Percentiles rank a stretch among this genome's conserved stretches.
Conservation (phyloP, 1,140 invertebrate species). For the Propsilocerus akamusi region DNA sequence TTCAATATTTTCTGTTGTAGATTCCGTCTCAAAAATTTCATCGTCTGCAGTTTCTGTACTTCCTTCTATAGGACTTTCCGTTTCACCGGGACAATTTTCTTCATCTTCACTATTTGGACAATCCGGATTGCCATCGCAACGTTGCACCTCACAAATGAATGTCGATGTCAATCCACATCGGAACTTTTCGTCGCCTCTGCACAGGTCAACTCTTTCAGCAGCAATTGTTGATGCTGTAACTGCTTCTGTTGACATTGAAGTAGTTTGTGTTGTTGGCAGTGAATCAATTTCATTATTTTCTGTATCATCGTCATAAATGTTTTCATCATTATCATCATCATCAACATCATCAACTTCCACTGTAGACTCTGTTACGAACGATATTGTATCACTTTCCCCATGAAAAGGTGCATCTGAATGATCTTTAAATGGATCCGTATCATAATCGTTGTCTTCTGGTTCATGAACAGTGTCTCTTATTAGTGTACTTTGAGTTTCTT, state of each 20-base stretch:
- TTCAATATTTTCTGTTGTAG: too few relatives aligned
- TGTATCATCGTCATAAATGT: neutral
- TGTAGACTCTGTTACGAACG: too few relatives aligned
- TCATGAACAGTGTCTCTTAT: too few relatives aligned
- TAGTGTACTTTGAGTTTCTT: neutral
- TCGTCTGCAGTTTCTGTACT: neutral
- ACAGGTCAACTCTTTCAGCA: too few relatives aligned
- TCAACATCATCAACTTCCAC: neutral
- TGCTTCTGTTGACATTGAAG: neutral
- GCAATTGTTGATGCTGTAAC: neutral
- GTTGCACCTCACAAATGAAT: slow-evolving; percentile 29
- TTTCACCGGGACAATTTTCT: slow-evolving; percentile 17
- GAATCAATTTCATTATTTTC: neutral
- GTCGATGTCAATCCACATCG: slow-evolving; percentile 21
- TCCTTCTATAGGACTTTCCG: neutral
- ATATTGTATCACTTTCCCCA: too few relatives aligned
- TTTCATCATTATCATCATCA: neutral
- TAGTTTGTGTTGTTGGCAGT: neutral
- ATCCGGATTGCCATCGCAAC: slow-evolving; percentile 32
- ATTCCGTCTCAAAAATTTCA: neutral
- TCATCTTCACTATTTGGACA: slow-evolving; percentile 38
- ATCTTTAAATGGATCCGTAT: too few relatives aligned
- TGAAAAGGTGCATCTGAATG: too few relatives aligned
- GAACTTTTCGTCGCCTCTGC: slow-evolving; percentile 33
- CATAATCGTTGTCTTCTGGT: too few relatives aligned